Percentiles rank a stretch among this genome's conserved stretches.
Conservation (phyloP, 2,113 vertebrate genomes). For the Peucedramus taeniatus region DNA sequence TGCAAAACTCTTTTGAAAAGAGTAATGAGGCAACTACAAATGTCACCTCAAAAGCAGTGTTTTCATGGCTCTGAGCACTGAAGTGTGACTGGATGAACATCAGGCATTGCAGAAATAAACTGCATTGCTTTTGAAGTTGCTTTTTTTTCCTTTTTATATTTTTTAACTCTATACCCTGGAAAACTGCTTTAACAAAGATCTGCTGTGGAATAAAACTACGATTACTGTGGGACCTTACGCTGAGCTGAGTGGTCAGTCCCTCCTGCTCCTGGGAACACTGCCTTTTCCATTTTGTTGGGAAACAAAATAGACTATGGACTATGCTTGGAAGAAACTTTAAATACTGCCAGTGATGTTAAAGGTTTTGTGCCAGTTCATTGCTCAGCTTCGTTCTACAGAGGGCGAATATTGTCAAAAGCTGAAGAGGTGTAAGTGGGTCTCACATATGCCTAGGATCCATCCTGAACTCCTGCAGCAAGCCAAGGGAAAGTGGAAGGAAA, state of each 20-base stretch:
- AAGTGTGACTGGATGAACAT: constrained; percentile 73
- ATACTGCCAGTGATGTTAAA: neutral
- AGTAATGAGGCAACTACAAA: constrained; percentile 76
- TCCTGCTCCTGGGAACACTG: neutral
- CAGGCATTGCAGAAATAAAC: constrained; percentile 70
- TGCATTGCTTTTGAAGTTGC: constrained; percentile 55
- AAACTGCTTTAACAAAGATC: constrained; percentile 21
- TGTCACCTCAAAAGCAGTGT: constrained; percentile 71
- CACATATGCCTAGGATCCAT: neutral
- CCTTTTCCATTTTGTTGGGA: neutral
- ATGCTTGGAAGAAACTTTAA: neutral
- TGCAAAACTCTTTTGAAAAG: constrained; percentile 78
- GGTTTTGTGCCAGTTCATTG: neutral
- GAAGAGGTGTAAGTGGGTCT: neutral
- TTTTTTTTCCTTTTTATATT: neutral
- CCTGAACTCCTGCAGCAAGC: neutral
- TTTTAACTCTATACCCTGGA: constrained; percentile 28
- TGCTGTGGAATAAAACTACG: neutral
- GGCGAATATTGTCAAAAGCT: neutral
- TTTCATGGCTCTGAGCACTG: constrained; percentile 69
- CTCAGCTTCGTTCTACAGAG: neutral
- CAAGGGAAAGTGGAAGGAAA: neutral
- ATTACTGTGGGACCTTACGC: neutral
- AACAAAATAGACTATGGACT: neutral
- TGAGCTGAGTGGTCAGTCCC: neutral